Conservation (phyloP, 2,888 invertebrate species). For the Andrena fulva region DNA sequence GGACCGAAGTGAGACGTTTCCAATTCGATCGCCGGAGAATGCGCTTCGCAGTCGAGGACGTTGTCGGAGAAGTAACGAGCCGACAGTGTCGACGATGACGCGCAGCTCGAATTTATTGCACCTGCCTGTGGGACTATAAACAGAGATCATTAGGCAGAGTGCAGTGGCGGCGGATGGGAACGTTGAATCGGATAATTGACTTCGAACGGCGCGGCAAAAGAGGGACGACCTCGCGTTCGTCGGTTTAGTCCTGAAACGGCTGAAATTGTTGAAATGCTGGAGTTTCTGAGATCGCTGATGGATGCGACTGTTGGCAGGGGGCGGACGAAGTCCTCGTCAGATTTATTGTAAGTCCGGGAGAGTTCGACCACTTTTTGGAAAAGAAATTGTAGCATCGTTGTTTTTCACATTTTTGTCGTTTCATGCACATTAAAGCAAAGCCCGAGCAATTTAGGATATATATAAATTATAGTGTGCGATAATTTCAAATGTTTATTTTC, state of each 20-base stretch:
- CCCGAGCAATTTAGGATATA: no score
- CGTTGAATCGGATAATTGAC: conserved; percentile 66
- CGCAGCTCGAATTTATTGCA: conserved; percentile 67
- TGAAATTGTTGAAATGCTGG: conserved; percentile 49
- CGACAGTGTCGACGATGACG: conserved; percentile 65
- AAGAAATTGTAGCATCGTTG: no score
- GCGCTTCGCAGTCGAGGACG: conserved; percentile 64
- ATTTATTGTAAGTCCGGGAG: no score
- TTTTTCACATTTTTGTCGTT: no score
- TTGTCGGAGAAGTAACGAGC: conserved; percentile 61
- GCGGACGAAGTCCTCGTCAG: not conserved
- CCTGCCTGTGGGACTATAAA: conserved; percentile 64
- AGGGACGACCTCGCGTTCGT: conserved; percentile 58
- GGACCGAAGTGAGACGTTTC: conserved; percentile 63
- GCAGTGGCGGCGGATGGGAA: conserved; percentile 30
- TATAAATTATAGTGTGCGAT: no score
- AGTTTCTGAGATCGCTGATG: conserved; percentile 48
- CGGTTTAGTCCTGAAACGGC: conserved; percentile 48
- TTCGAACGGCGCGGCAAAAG: conserved; percentile 44
- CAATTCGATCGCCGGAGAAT: conserved; percentile 53
- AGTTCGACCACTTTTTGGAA: no score
- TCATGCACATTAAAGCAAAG: no score
- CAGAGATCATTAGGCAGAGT: conserved; percentile 67
- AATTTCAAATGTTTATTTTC: no score
- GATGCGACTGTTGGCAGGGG: not conserved